These are phyloP conservation scores for Catotricha subobsoleta DNA, from an alignment of 2,888 invertebrate genomes.

Conservation along the genomic window DNA sequence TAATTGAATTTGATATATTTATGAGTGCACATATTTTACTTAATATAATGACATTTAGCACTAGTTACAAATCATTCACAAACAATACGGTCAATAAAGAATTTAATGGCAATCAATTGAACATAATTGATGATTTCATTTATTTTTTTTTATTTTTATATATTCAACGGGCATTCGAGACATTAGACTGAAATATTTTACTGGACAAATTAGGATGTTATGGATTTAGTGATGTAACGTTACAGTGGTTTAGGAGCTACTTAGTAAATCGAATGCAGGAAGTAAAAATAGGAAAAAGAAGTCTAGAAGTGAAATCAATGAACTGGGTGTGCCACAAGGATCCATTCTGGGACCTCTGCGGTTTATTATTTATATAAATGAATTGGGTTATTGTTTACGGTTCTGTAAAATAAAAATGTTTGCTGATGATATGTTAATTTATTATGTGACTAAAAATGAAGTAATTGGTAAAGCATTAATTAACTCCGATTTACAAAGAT, in stretches of 20 bases:
- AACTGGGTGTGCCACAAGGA: not conserved
- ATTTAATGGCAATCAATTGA: too few relatives aligned
- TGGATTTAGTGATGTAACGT: not conserved
- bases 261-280: not conserved
- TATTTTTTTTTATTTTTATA: too few relatives aligned
- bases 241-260: not conserved
- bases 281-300: not conserved
- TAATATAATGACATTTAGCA: too few relatives aligned
- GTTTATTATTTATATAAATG: not conserved
- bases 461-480: too few relatives aligned
- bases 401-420: not conserved
- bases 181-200: not conserved
- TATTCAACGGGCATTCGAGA: constrained; percentile 3
- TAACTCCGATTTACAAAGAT: too few relatives aligned
- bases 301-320: not conserved
- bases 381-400: not conserved
- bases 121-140: too few relatives aligned
- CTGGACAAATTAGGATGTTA: not conserved
- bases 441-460: too few relatives aligned
- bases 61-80: too few relatives aligned
- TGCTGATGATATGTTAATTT: not conserved
- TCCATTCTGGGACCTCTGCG: not conserved
- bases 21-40: too few relatives aligned
- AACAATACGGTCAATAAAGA: too few relatives aligned
- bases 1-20: too few relatives aligned